These are phyloP conservation scores for Limnodromus scolopaceus DNA, from an alignment of 2,797 vertebrate genomes.

Conservation along the genomic window DNA sequence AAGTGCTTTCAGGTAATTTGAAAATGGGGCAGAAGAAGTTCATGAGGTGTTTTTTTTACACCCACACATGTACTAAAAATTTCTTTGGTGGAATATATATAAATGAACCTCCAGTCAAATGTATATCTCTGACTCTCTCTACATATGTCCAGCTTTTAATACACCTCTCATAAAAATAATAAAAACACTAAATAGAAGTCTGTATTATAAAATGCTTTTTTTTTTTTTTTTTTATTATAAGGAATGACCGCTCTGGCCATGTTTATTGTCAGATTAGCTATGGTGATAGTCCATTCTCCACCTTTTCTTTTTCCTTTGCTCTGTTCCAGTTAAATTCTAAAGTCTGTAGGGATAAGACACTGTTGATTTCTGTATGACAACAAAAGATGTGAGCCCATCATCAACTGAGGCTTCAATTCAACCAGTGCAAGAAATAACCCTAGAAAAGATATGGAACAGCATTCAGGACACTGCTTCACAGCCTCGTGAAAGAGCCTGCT, in stretches of 20 bases:
- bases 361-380: neutral
- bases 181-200: neutral
- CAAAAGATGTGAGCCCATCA: neutral
- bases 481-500: neutral
- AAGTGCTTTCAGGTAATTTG: neutral
- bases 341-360: neutral
- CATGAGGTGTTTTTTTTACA: neutral
- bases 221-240: neutral
- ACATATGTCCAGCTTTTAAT: neutral
- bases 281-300: neutral
- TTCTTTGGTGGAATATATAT: neutral
- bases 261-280: neutral
- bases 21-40: neutral
- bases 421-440: neutral
- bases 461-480: neutral
- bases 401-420: neutral
- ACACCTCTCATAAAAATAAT: neutral
- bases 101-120: neutral
- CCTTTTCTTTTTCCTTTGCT: neutral
- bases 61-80: neutral
- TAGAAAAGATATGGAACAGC: fast-evolving
- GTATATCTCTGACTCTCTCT: neutral
- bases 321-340: neutral
- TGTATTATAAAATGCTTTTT: neutral
- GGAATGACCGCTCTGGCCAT: neutral